Evolutionary conservation across 2,797 vertebrate species (phyloP).

Genomic region (Helarctos malayanus): DNA sequence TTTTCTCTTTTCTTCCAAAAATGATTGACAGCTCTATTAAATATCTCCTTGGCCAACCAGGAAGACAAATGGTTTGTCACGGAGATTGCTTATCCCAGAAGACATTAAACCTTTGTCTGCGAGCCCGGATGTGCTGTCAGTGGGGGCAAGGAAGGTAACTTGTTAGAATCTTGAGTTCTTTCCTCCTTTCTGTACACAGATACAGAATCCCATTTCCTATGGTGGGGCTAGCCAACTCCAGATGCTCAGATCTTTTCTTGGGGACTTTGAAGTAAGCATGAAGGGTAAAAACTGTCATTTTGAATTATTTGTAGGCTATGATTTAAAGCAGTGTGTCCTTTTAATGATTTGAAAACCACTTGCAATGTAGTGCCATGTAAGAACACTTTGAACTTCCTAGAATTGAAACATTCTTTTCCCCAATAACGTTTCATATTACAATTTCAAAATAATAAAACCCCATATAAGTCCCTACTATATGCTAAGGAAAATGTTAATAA

Average conservation of each 20-base stretch:
- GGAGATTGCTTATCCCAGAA: constrained; percentile 27
- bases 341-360: constrained; percentile 55
- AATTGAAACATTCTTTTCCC: not conserved
- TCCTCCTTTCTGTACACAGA: not conserved
- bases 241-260: not conserved
- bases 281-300: constrained; percentile 34
- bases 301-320: not conserved
- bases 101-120: constrained; percentile 14
- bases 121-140: not conserved
- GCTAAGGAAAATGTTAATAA: not conserved
- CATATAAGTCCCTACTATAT: not conserved
- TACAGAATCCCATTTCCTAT: not conserved
- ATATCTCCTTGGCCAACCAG: not conserved
- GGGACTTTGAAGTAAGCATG: not conserved
- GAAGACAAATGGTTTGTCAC: constrained; percentile 14
- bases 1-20: constrained; percentile 44
- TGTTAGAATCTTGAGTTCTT: not conserved
- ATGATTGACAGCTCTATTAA: constrained; percentile 13
- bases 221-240: not conserved
- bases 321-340: constrained; percentile 38
- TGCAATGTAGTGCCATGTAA: not conserved
- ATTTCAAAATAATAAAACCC: constrained; percentile 47
- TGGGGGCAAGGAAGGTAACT: not conserved
- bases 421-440: not conserved
- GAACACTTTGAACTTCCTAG: constrained; percentile 16